A percentile compares a stretch with the other conserved stretches of the same genome.
phyloP scores from a whole-genome alignment of 1,140 invertebrate species.

The Paraescarpia echinospica region DNA sequence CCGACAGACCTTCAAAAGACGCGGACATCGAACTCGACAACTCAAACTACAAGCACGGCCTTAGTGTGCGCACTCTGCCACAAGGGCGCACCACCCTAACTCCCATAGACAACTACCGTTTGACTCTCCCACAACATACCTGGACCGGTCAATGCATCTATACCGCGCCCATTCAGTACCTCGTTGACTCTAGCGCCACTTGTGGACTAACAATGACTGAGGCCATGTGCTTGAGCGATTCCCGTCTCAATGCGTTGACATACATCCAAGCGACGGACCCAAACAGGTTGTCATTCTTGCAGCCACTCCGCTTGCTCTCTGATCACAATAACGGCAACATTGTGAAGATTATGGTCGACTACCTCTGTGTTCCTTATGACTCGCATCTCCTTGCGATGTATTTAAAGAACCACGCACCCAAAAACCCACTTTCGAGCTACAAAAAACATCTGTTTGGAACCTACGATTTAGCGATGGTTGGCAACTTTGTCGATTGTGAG shows the following conservation, averaged over 20 bases:
- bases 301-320: neutral
- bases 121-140: neutral
- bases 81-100: neutral
- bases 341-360: conserved; percentile 2
- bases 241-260: neutral
- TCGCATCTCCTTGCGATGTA: neutral
- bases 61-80: neutral
- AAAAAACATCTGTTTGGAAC: neutral
- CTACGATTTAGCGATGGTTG: neutral
- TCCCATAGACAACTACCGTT: neutral
- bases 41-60: neutral
- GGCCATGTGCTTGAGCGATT: neutral
- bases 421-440: neutral
- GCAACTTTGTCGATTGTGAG: neutral
- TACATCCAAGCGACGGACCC: neutral
- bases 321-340: neutral
- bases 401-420: neutral
- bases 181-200: neutral
- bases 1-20: neutral
- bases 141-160: neutral
- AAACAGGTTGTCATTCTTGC: neutral
- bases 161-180: neutral
- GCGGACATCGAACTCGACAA: neutral
- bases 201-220: conserved; percentile 6
- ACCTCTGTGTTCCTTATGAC: neutral